Percentiles rank a stretch among this genome's conserved stretches.
Evolutionary conservation across 2,113 vertebrate species (phyloP).

Genomic region (Plotosus lineatus): DNA sequence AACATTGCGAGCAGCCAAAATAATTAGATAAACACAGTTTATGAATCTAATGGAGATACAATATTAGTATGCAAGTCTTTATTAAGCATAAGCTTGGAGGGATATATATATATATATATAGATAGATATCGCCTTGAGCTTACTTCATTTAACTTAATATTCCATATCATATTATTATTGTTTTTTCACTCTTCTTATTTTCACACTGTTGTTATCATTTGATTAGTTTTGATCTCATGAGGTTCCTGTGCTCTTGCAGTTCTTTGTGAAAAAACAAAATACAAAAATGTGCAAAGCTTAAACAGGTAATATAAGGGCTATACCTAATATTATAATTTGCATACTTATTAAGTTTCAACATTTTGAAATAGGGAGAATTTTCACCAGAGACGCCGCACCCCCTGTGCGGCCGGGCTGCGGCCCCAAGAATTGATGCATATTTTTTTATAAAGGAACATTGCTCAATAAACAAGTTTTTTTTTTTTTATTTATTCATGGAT

Average conservation of each 20-base stretch:
- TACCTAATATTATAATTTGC: not conserved
- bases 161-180: not conserved
- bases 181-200: not conserved
- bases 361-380: too few species aligned
- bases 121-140: not conserved
- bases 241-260: not conserved
- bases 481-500: too few species aligned
- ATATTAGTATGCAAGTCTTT: not conserved
- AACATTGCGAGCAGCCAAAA: not conserved
- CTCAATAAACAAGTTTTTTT: too few species aligned
- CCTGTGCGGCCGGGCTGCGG: too few species aligned
- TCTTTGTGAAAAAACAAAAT: not conserved
- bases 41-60: not conserved
- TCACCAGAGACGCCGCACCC: too few species aligned
- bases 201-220: not conserved
- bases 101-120: too few species aligned
- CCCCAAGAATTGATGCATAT: too few species aligned
- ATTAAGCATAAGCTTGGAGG: not conserved
- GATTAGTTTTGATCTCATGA: not conserved
- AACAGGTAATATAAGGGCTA: not conserved
- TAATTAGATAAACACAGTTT: not conserved
- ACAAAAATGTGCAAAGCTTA: not conserved
- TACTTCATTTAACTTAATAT: not conserved
- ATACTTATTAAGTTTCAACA: not conserved
- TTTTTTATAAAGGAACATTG: too few species aligned